Evolutionary conservation across 2,113 vertebrate species (phyloP), one percentile per base, ranked within the genome.

Genomic region (Felis chaus): DNA sequence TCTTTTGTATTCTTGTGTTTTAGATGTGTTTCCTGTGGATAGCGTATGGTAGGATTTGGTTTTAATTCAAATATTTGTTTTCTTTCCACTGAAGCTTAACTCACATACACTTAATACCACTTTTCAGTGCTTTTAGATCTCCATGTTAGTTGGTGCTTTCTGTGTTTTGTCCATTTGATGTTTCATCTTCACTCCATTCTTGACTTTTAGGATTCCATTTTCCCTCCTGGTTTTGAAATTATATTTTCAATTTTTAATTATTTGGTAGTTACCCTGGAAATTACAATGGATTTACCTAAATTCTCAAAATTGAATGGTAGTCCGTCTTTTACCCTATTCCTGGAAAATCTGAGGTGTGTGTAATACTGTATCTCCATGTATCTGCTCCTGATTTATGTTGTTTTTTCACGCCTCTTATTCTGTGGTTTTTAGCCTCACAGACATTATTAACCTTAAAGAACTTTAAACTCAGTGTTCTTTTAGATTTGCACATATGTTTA

Each of bases 201-300:
- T 88, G 27, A 68, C 21, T 78, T 66, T 61, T 80, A 68, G 78
- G 15, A 96, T 50, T 91, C 9, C 4, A 68, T 89, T 92, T 93
- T 81, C 33, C 4, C 16, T 65, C 3, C n/a, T 85, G 65, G 82
- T 95, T 97, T 95, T 85, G 48, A 95, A 88, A 76, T 91, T 95
- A 31, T 41, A 89, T 10, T 31, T 13, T 80, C 7, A 13, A 48
- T 61, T 55, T 94, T 94, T 69, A 92, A 79, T 39, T 89, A 61
- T 82, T 82, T 76, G 36, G n/a, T 90, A 19, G 23, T 81, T 48
- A 89, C 29, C 23, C 4, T 57, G 80, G 29, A 85, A 94, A 81
- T 89, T 78, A 66, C 27, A 80, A 1, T 69, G 39, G 27, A 5
- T 85, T 18, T 68, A n/a, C 14, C 8, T 93, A 76, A 53, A 8